Evolutionary conservation across 1,140 invertebrate genomes (phyloP).

Genomic region (Microplitis mediator): DNA sequence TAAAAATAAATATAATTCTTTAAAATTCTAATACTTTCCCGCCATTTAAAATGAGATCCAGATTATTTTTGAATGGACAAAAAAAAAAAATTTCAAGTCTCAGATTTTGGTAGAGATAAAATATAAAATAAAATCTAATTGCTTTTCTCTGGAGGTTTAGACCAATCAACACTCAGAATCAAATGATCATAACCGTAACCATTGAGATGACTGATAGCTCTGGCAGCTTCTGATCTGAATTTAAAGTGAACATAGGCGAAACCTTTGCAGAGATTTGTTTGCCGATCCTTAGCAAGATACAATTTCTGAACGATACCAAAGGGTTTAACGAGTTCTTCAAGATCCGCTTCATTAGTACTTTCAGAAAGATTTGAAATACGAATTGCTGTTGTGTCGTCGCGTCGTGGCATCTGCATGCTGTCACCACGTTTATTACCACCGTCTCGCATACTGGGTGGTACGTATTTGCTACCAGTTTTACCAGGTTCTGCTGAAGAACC

Average conservation of each 20-base stretch:
- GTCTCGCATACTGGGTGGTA: constrained; percentile 87
- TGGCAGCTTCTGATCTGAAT: constrained; percentile 84
- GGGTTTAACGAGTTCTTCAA: constrained; percentile 93
- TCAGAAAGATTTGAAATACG: constrained; percentile 97
- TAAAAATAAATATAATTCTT: too few relatives aligned
- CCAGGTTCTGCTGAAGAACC: constrained; percentile 58
- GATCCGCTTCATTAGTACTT: constrained; percentile 91
- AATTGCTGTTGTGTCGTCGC: constrained; percentile 87
- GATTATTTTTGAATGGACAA: too few relatives aligned
- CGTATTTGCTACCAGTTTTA: constrained; percentile 70
- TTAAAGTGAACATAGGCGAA: constrained; percentile 98
- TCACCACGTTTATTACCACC: constrained; percentile 77
- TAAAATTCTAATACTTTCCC: too few relatives aligned
- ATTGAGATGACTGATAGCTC: constrained; percentile 88
- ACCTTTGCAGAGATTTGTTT: constrained; percentile 83
- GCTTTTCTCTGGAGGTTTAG: constrained; percentile 73
- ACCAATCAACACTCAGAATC: constrained; percentile 98
- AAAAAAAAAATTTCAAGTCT: too few relatives aligned
- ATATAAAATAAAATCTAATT: neutral
- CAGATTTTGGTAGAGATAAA: neutral
- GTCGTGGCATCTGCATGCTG: constrained; percentile 71
- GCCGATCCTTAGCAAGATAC: constrained; percentile 86
- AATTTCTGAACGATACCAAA: constrained; percentile 88
- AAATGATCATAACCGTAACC: constrained; percentile 98
- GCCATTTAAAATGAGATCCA: too few relatives aligned